A percentile compares a stretch with the other conserved stretches of the same genome.
These are phyloP conservation scores for Megalopta genalis DNA, from an alignment of 1,140 invertebrate species.

Conservation along the genomic window DNA sequence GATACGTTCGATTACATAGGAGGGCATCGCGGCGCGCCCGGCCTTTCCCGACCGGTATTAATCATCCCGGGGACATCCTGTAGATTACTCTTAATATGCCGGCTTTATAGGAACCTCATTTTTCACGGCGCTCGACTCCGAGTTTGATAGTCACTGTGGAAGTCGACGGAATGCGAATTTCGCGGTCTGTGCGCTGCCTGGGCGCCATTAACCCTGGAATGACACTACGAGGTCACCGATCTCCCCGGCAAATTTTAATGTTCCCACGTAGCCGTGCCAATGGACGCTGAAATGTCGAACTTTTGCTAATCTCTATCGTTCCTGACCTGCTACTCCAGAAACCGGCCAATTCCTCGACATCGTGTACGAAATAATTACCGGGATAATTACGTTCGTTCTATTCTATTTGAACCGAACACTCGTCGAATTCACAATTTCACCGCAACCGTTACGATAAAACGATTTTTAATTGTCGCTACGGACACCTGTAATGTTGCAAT, in stretches of 20 bases:
- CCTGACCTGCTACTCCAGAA: too few species aligned
- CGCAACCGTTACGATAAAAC: too few species aligned
- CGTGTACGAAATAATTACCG: too few species aligned
- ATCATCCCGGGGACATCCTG: background rate
- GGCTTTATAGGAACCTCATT: constrained; percentile 1
- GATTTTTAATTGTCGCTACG: too few species aligned
- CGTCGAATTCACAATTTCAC: too few species aligned
- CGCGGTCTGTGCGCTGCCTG: constrained; percentile 1
- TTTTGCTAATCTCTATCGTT: background rate
- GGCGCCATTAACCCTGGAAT: constrained; percentile 1
- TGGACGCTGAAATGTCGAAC: background rate
- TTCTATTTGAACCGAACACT: too few species aligned
- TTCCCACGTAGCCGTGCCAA: background rate
- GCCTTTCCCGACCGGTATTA: background rate
- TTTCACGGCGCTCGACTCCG: background rate
- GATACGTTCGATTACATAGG: too few species aligned
- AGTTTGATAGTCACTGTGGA: background rate
- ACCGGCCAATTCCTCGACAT: too few species aligned
- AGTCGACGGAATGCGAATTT: constrained; percentile 3
- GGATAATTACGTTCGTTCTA: too few species aligned
- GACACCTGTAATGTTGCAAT: too few species aligned
- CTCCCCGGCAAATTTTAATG: background rate
- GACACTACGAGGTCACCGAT: background rate
- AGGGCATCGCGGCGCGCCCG: too few species aligned
- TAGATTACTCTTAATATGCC: background rate